phyloP scores from a whole-genome alignment of 1,140 invertebrate species.

The Coptotermes formosanus region DNA sequence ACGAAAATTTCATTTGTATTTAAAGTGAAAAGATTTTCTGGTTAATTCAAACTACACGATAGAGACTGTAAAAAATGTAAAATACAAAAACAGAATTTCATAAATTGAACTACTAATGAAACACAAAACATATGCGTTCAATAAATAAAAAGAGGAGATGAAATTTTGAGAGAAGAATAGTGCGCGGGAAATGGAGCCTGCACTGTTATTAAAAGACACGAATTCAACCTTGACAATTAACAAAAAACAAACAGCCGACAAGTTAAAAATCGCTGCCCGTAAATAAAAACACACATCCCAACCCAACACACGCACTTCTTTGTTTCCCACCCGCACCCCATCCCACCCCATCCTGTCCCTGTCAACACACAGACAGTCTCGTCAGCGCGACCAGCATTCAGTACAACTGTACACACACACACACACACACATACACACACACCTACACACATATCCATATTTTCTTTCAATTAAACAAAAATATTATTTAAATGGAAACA shows the following conservation, averaged over 20 bases:
- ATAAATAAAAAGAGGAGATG: background rate
- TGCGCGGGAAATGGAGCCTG: background rate
- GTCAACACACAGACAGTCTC: too few species aligned
- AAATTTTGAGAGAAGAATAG: background rate
- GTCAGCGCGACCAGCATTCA: background rate
- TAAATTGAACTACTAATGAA: background rate
- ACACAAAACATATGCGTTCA: background rate
- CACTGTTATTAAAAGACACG: background rate
- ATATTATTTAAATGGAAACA: conserved; percentile 30
- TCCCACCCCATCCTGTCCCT: too few species aligned
- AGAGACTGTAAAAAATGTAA: background rate
- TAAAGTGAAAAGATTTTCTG: background rate
- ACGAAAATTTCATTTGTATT: background rate
- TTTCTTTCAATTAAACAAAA: conserved; percentile 30
- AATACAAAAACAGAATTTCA: background rate
- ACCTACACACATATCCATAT: conserved; percentile 18
- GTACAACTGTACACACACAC: background rate
- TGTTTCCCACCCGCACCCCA: background rate
- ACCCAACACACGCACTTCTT: background rate
- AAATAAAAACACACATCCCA: background rate
- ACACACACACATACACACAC: background rate
- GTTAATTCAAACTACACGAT: background rate
- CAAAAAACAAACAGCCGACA: background rate
- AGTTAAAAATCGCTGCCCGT: background rate
- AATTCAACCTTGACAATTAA: conserved; percentile 8